Conservation (phyloP, 2,797 vertebrate genomes). For the Sebastes variabilis region DNA sequence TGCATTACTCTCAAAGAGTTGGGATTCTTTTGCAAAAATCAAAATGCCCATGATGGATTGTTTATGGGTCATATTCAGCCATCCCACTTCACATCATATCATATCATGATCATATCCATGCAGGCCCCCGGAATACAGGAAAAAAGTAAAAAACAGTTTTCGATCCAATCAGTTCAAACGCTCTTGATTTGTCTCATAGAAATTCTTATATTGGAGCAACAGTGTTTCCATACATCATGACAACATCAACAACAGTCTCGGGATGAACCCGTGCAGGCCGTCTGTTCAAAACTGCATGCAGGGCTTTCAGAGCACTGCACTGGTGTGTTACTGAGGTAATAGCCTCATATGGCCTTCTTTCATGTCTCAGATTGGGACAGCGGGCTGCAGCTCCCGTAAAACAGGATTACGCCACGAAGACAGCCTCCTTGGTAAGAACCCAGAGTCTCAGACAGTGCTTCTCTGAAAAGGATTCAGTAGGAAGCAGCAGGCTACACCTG, state of each 20-base stretch:
- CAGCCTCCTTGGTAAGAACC: slow-evolving; percentile 36
- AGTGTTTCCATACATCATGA: slow-evolving; percentile 36
- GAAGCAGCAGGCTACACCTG: slow-evolving; percentile 79
- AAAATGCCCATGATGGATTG: background rate
- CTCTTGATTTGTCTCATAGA: slow-evolving; percentile 29
- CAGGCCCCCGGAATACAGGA: slow-evolving; percentile 22
- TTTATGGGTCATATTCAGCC: background rate
- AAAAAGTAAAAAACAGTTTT: background rate
- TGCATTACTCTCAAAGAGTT: background rate
- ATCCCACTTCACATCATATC: background rate
- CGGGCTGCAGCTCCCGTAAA: slow-evolving; percentile 47
- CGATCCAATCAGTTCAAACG: slow-evolving; percentile 29
- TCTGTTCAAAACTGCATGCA: slow-evolving; percentile 41
- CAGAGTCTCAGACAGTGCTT: slow-evolving; percentile 41
- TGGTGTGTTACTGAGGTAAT: slow-evolving; percentile 34
- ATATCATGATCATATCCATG: slow-evolving; percentile 30
- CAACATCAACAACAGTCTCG: slow-evolving; percentile 32
- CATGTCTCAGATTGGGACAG: slow-evolving; percentile 45
- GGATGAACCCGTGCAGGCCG: background rate
- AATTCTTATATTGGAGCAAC: slow-evolving; percentile 31
- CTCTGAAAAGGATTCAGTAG: slow-evolving; percentile 25
- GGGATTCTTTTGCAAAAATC: background rate
- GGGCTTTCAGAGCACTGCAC: slow-evolving; percentile 34
- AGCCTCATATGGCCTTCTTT: slow-evolving; percentile 46
- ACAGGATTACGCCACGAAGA: slow-evolving; percentile 48